Percentiles rank a stretch among this genome's conserved stretches.
Evolutionary conservation across 2,797 vertebrate genomes (phyloP).

Genomic region (Amazonetta brasiliensis): DNA sequence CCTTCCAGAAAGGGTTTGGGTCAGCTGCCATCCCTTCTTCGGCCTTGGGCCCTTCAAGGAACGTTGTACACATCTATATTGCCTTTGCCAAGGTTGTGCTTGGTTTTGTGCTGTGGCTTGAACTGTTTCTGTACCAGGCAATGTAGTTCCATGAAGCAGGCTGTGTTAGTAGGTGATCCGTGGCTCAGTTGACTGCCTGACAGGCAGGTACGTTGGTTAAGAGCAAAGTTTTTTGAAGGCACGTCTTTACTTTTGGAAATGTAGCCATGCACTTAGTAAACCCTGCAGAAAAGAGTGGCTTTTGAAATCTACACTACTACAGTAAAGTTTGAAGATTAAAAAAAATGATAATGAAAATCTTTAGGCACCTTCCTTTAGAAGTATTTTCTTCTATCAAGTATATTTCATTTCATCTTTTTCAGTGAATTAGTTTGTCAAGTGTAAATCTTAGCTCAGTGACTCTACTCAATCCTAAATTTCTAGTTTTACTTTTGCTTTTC

Average conservation of each 20-base stretch:
- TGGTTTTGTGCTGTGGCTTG: not conserved
- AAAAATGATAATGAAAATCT: not conserved
- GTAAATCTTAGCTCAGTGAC: not conserved
- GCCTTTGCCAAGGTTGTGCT: not conserved
- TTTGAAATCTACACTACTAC: not conserved
- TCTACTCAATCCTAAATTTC: not conserved
- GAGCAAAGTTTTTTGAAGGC: not conserved
- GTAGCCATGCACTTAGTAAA: not conserved
- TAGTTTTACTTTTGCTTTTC: not conserved
- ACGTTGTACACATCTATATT: no score
- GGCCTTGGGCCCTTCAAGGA: not conserved
- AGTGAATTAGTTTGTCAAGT: not conserved
- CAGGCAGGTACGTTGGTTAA: not conserved
- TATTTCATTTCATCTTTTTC: not conserved
- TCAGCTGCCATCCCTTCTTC: not conserved
- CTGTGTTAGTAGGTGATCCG: not conserved
- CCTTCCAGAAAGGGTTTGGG: not conserved
- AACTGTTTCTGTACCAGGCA: not conserved
- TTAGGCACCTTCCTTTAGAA: not conserved
- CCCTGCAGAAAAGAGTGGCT: not conserved
- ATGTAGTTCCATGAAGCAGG: not conserved
- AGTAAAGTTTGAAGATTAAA: not conserved
- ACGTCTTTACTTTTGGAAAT: no score
- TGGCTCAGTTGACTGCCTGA: no score
- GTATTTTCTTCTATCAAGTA: not conserved